Base-by-base conservation (phyloP, 2,113 vertebrate genomes). In the Gymnorhina tibicen region DNA sequence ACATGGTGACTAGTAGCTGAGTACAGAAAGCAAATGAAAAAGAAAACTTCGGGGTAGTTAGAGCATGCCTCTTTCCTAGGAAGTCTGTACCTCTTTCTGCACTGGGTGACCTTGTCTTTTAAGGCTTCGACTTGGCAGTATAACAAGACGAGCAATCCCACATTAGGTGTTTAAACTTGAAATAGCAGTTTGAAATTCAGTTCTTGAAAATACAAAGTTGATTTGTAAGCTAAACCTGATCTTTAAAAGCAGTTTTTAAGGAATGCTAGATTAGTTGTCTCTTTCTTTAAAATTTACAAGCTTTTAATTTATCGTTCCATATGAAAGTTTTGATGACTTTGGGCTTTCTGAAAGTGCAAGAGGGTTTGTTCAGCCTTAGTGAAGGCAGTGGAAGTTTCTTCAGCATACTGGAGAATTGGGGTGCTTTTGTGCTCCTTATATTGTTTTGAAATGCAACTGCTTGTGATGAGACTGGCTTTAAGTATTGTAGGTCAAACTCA, bases 331-430 rank as follows among this genome's bases (percentile, higher is more conserved):
- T 85, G 74, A 87, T 68, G 24, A 16, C 76, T 79, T 44, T 75
- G 19, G 82, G n/a, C 53, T 89, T 89, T 91, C 69, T 13, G 81
- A 87, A 95, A 93, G 84, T 73, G 75, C 50, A 66, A 86, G 92
- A 90, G 90, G 35, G 85, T 85, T 44, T 87, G 62, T 68, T 87
- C 30, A 76, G 80, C 56, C 27, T 77, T 60, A 3, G n/a, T 85
- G 53, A 85, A 73, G 58, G 20, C 84, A 89, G 62, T 63, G 76
- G 49, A 93, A 89, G 64, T 88, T 88, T 78, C 89, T 94, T 23
- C 42, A 84, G 32, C 24, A 44, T 70, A 19, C 39, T 84, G 63
- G 78, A 77, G 39, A 90, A 59, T 3, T 63, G 28, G 21, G 47
- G 55, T 93, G 67, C 70, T 85, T 87, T 92, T 85, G 37, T 88